Evolutionary conservation across 2,113 vertebrate species (phyloP).

Genomic region (Pipra filicauda): DNA sequence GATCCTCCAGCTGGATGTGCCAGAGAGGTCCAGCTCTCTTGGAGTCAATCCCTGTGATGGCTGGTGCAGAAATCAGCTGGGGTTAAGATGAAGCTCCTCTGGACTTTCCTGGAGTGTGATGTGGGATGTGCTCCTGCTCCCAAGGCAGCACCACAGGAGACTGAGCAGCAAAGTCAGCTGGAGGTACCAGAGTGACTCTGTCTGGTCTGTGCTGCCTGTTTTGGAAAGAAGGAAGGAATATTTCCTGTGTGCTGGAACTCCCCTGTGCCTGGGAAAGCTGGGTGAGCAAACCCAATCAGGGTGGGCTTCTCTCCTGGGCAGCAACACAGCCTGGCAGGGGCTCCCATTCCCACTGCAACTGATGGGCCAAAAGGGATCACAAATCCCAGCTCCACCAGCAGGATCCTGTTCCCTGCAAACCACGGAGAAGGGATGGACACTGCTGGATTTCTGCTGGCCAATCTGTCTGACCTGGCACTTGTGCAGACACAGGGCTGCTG

Average conservation of each 20-base stretch:
- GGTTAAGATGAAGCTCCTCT: background rate
- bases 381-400: background rate
- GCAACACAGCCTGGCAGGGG: background rate
- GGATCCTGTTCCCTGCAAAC: background rate
- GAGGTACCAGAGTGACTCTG: background rate
- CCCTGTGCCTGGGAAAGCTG: background rate
- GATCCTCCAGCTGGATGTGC: background rate
- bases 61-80: background rate
- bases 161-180: background rate
- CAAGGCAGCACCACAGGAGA: background rate
- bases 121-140: background rate
- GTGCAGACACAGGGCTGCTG: background rate
- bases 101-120: background rate
- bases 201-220: background rate
- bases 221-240: background rate
- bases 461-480: background rate
- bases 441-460: background rate
- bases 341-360: background rate
- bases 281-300: background rate
- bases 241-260: background rate
- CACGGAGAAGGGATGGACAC: background rate
- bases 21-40: background rate
- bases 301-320: background rate
- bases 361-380: background rate
- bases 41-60: background rate